Base-by-base conservation (phyloP, 2,888 invertebrate species). In the Phaonia tiefii region DNA sequence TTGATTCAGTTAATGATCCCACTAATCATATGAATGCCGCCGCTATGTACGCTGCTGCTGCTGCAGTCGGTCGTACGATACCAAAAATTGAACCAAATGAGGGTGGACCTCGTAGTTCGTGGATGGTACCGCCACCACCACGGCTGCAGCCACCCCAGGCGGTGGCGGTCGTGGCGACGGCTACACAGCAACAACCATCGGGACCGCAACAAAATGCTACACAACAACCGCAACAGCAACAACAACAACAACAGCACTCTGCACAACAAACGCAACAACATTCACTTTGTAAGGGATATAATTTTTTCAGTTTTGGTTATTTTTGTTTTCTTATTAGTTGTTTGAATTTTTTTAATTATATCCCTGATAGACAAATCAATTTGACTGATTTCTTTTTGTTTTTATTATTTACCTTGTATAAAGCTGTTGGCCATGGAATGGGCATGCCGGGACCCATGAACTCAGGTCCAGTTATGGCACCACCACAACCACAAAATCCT, bases 21-120 rank as follows among this genome's bases (percentile, higher is more conserved):
- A 90, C 86, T 87, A 89, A 90, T 84, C 88, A 90, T 87, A 88
- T 87, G 88, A 67, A 78, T 20, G 81, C 81, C 69, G 88, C 88
- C 86, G 89, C 90, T 89, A 91, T 89, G 86, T 84, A 86, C 69
- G 86, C 88, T 83, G 81, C 81, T 78, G 81, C 81, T 78, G 80
- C 80, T 80, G 80, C 77, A 60, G 86, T 86, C 81, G 90, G 91
- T 65, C 90, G 91, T 75, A 86, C 89, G 86, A 89, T 91, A 89
- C 90, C 91, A 89, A 91, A 91, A 90, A 90, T 91, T 84, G 90
- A 90, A 85, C 90, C 90, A 80, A 87, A 88, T 84, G 91, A 91
- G 63, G 72, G 83, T 70, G 88, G 85, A 65, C 86, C 89, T 79
- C 88, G 90, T 75, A 88, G 87, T 84, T 86, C 89, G 66, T 91